Base-by-base conservation (phyloP, 2,113 vertebrate species). In the Aramus guarauna region DNA sequence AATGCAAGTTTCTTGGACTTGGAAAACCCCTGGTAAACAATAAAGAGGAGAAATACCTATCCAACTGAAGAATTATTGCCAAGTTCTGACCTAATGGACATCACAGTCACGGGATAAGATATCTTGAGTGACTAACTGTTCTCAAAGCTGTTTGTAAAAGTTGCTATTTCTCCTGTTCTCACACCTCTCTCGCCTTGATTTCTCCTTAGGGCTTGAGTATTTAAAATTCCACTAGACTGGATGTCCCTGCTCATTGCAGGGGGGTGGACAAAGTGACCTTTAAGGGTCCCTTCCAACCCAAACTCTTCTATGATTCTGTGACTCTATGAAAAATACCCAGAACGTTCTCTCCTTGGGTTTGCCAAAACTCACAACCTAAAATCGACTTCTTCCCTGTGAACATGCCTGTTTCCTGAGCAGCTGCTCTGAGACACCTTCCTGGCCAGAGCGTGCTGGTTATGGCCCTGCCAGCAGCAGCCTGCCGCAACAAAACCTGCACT, bases 381-480 rank as follows among this genome's bases (percentile, higher is more conserved):
- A 37, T 9, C 34, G 32, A 32, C 21, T 13, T 5, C 23, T 26
- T 64, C 39, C 39, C 37, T 20, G 10, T 4, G 26, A 12, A 72
- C 39, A 32, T 3, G 16, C 21, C 47, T 2, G 47, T 22, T 37
- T 37, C 58, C 48, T 12, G 4, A 64, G 4, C 8, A 64, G 69
- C 26, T 17, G 82, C 48, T 56, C 39, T 1, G 22, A 37, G 59
- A 32, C 1, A 1, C 14, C 45, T 9, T 56, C 71, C 71, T 7
- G 27, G 63, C 36, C 63, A 19, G 45, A 13, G 18, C 4, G 2
- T 1, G 15, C 1, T 36, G 30, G 24, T 23, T 2, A 6, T 1
- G 29, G 19, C 43, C 39, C 62, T 9, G 32, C 7, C 34, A 17
- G 37, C 22, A 23, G 55, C 37, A 52, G 29, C 27, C 50, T 7